Percentiles rank a stretch among this genome's conserved stretches.
phyloP scores from a whole-genome alignment of 2,113 vertebrate species.

The Bufo gargarizans region DNA sequence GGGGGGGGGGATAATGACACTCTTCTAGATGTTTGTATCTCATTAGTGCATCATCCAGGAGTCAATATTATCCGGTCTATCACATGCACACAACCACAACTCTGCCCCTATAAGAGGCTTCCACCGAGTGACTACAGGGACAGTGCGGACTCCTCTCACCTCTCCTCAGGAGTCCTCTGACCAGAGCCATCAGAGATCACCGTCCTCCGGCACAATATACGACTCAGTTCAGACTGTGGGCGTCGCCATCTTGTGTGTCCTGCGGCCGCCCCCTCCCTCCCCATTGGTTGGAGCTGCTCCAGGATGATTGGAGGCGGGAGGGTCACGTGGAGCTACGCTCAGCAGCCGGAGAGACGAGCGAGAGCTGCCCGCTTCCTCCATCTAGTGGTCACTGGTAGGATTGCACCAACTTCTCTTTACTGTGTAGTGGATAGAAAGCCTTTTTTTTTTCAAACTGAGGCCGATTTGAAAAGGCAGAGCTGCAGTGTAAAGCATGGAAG shows the following conservation, averaged over 20 bases:
- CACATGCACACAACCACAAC: background rate
- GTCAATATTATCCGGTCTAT: background rate
- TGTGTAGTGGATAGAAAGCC: no score
- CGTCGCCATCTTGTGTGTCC: slow-evolving; percentile 17
- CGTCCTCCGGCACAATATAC: background rate
- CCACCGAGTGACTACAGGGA: background rate
- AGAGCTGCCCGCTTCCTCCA: no score
- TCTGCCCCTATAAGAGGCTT: background rate
- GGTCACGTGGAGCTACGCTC: background rate
- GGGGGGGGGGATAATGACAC: background rate
- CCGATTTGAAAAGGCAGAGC: no score
- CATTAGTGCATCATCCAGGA: background rate
- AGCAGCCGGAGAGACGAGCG: background rate
- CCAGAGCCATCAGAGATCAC: background rate
- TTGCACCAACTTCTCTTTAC: no score
- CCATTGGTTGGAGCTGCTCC: background rate
- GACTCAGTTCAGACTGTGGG: background rate
- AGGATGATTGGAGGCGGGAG: background rate
- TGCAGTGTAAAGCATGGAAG: no score
- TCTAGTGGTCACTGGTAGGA: no score
- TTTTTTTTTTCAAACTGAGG: no score
- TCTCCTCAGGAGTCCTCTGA: slow-evolving; percentile 27
- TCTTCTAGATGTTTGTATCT: background rate
- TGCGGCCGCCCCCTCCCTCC: no score
- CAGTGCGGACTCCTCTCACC: background rate